phyloP scores from a whole-genome alignment of 1,140 invertebrate species.

The Aradophagus sp. region DNA sequence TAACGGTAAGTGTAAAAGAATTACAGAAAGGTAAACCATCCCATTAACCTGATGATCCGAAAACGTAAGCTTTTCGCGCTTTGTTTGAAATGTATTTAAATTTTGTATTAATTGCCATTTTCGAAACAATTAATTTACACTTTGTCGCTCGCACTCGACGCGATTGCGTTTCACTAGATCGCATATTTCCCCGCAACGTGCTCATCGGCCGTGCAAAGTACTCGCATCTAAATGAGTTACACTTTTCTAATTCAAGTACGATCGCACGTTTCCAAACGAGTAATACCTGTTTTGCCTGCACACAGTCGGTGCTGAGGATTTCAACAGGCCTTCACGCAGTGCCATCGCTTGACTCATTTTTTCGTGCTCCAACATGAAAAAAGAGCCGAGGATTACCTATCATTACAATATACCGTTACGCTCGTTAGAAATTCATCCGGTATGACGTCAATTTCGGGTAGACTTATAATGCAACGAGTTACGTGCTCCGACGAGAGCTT shows the following conservation, averaged over 20 bases:
- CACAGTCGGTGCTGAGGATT: constrained; percentile 29
- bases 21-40: no score
- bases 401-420: constrained; percentile 51
- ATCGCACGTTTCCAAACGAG: constrained; percentile 37
- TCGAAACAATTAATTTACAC: no score
- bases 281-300: constrained; percentile 42
- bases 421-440: constrained; percentile 53
- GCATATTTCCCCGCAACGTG: no score
- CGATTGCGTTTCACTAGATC: no score
- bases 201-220: no score
- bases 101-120: no score
- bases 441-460: constrained; percentile 47
- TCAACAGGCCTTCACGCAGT: constrained; percentile 30
- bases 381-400: constrained; percentile 44
- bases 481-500: not conserved
- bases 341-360: constrained; percentile 48
- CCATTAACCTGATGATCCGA: no score
- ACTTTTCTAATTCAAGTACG: constrained; percentile 40
- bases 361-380: constrained; percentile 38
- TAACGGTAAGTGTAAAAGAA: no score
- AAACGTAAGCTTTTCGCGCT: no score
- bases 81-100: no score
- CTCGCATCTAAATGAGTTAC: constrained; percentile 47
- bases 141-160: no score
- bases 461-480: constrained; percentile 27